Base-by-base conservation (phyloP, 2,888 invertebrate genomes). In the Mystacides longicornis region DNA sequence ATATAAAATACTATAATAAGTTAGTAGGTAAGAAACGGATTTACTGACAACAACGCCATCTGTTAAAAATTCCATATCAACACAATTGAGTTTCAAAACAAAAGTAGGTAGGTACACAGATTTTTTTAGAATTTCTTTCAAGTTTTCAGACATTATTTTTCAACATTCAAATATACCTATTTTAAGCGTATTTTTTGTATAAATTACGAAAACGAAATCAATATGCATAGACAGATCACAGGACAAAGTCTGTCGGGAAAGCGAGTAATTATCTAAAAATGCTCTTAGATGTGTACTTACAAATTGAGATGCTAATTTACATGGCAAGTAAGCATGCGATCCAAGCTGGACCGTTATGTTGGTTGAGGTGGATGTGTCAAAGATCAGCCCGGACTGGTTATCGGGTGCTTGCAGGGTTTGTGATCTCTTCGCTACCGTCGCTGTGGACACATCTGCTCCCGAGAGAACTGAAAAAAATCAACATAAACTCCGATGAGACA, bases 301-400 rank as follows among this genome's bases (percentile, higher is more conserved):
- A 33, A 37, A 50, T n/a, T 47, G 33, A n/a, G 49, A 23, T 3
- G 48, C 43, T 31, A 80, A 82, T 72, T 83, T 86, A 77, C 89
- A 89, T 54, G 88, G 87, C 60, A 89, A 75, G 73, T 86, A 89
- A 63, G 87, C 88, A 70, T 86, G 86, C 51, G 86, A 86, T 64
- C 88, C 88, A 65, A 88, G 75, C 70, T 89, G 89, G 61, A 87
- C 86, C 62, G 87, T 87, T 69, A 88, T 82, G 71, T 88, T 88
- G 63, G 82, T 84, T 63, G 86, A 81, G 59, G 81, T 81, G 63
- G 75, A 73, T 48, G 85, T 79, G 70, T 87, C 87, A 67, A 87
- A 82, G 70, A 83, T 86, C 61, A 87, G 86, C 59, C 86, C 85
- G 60, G 83, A 81, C 71, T 21, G 23, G 23, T 11, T 5, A 19